Conservation (phyloP, 53 echinoderm and acorn worm genomes). For the Astropecten irregularis region DNA sequence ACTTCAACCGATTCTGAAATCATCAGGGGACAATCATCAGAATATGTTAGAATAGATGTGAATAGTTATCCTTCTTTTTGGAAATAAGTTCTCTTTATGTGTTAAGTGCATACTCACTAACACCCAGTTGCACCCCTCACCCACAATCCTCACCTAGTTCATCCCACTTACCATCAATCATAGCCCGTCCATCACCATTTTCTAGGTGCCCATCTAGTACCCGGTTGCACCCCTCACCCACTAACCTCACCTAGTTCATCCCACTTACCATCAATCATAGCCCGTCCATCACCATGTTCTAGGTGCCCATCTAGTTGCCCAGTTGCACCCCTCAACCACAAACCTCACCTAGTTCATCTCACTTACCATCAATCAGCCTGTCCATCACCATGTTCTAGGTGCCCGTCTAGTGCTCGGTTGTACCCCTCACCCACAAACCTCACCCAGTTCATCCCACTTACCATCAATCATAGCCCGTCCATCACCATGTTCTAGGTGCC, state of each 20-base stretch:
- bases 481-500: constrained; percentile 14
- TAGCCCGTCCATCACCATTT: constrained; percentile 26
- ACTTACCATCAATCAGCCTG: constrained; percentile 51
- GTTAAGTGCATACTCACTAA: no score
- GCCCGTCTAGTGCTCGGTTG: constrained; percentile 50
- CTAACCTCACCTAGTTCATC: not conserved
- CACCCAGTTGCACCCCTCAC: no score
- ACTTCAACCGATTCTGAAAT: constrained; percentile 60
- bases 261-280: constrained; percentile 40
- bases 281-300: constrained; percentile 32
- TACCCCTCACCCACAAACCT: not conserved
- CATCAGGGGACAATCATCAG: not conserved
- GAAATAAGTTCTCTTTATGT: no score
- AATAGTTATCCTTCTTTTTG: no score
- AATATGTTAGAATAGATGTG: not conserved
- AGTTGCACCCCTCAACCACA: constrained; percentile 77
- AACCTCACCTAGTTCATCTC: not conserved
- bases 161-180: constrained; percentile 31
- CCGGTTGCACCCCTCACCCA: not conserved
- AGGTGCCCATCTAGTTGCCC: constrained; percentile 64
- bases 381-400: constrained; percentile 13
- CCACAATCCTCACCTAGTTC: not conserved
- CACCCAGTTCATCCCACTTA: not conserved
- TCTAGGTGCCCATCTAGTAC: not conserved
- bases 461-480: constrained; percentile 51